Evolutionary conservation across 2,797 vertebrate species (phyloP).

Genomic region (Lepidocolaptes lacrymiger): DNA sequence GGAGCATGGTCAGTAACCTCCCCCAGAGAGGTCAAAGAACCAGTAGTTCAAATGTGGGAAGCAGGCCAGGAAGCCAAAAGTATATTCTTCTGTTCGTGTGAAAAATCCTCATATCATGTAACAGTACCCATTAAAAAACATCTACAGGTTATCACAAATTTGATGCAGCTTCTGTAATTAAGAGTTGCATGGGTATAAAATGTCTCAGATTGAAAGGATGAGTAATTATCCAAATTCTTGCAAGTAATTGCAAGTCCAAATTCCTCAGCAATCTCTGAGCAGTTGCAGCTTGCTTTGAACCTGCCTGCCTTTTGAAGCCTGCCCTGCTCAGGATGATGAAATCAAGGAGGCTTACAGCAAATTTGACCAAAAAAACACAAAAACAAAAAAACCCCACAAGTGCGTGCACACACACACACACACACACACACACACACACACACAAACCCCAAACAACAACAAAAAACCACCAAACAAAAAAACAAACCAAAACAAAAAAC

Average conservation of each 20-base stretch:
- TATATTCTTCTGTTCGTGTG: neutral
- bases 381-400: neutral
- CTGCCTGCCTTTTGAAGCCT: neutral
- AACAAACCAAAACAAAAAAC: neutral
- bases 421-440: no score
- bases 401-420: no score
- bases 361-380: neutral
- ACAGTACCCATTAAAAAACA: neutral
- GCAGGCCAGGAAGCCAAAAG: neutral
- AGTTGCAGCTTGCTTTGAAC: conserved; percentile 43
- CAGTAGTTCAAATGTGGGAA: neutral
- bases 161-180: neutral
- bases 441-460: neutral
- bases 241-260: conserved; percentile 56
- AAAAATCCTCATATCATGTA: neutral
- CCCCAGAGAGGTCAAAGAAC: neutral
- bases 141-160: neutral
- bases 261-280: conserved; percentile 26
- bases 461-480: neutral
- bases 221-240: conserved; percentile 14
- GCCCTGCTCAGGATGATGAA: conserved; percentile 29
- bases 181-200: conserved; percentile 3
- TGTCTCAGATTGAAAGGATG: neutral
- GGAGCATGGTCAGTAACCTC: neutral
- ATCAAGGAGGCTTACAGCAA: neutral